Percentiles rank a stretch among this genome's conserved stretches.
phyloP scores from a whole-genome alignment of 2,888 invertebrate genomes.

The Callyntrura sp. region DNA sequence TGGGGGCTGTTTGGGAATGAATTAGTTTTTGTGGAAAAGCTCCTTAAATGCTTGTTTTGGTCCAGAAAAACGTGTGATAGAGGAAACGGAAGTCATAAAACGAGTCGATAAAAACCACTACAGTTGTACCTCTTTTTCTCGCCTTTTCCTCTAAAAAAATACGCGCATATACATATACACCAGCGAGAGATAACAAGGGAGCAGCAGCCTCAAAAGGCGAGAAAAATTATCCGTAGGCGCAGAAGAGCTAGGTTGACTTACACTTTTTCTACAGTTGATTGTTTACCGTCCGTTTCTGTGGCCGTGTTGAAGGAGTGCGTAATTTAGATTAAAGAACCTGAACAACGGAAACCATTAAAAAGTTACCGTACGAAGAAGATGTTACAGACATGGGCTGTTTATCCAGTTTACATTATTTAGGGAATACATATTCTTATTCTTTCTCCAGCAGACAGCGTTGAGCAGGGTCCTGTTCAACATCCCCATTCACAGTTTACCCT shows the following conservation, averaged over 20 bases:
- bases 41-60: slow-evolving; percentile 50
- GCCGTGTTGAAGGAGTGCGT: slow-evolving; percentile 16
- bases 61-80: slow-evolving; percentile 61
- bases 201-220: background rate
- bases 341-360: slow-evolving; percentile 70
- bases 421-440: background rate
- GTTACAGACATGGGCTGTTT: background rate
- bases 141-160: slow-evolving; percentile 8
- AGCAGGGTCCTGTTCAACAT: slow-evolving; percentile 4
- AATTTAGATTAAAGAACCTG: slow-evolving; percentile 62
- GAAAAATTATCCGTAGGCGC: background rate
- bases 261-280: slow-evolving; percentile 46
- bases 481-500: slow-evolving; percentile 21
- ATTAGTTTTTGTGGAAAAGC: slow-evolving; percentile 59
- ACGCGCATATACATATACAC: background rate
- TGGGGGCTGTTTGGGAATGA: slow-evolving; percentile 46
- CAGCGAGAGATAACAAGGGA: background rate
- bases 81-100: slow-evolving; percentile 81
- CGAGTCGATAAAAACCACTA: slow-evolving; percentile 70
- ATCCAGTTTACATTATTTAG: background rate
- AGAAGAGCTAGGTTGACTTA: slow-evolving; percentile 41
- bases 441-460: background rate
- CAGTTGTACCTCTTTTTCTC: slow-evolving; percentile 34
- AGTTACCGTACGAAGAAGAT: background rate
- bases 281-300: background rate